Evolutionary conservation across 2,113 vertebrate species (phyloP).

Genomic region (Percopsis transmontana): DNA sequence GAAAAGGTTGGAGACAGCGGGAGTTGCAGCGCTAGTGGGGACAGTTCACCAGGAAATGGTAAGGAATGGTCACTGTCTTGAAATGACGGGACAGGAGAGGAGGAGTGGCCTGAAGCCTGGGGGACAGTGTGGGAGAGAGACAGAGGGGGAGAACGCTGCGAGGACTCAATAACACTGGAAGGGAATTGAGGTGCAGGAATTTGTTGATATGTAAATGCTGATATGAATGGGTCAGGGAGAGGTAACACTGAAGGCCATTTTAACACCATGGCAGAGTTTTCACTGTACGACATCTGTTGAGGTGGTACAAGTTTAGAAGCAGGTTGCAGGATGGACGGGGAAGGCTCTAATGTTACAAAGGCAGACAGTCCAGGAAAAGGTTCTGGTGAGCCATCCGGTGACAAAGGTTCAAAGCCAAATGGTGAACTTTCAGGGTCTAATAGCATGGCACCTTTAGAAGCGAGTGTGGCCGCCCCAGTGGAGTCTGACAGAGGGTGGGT

Average conservation of each 20-base stretch:
- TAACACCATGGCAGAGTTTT: slow-evolving; percentile 30
- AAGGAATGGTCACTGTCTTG: slow-evolving; percentile 57
- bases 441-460: slow-evolving; percentile 9
- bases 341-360: slow-evolving; percentile 23
- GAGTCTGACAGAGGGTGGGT: slow-evolving; percentile 15
- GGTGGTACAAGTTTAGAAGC: neutral
- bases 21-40: slow-evolving; percentile 57
- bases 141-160: slow-evolving; percentile 17
- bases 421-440: slow-evolving; percentile 53
- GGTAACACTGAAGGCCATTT: slow-evolving; percentile 72
- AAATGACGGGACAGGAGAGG: slow-evolving; percentile 26
- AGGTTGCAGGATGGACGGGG: slow-evolving; percentile 2
- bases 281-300: neutral
- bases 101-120: slow-evolving; percentile 2
- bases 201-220: slow-evolving; percentile 50
- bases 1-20: slow-evolving; percentile 67
- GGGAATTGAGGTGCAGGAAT: slow-evolving; percentile 4
- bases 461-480: slow-evolving; percentile 7
- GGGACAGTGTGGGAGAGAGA: slow-evolving; percentile 19
- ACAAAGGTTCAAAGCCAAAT: slow-evolving; percentile 60
- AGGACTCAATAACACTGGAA: too few relatives aligned
- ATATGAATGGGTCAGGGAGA: slow-evolving; percentile 29
- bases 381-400: slow-evolving; percentile 54
- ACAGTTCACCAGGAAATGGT: slow-evolving; percentile 60
- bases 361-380: slow-evolving; percentile 46